Evolutionary conservation across 2,113 vertebrate genomes (phyloP).

Genomic region (Hylia prasina): DNA sequence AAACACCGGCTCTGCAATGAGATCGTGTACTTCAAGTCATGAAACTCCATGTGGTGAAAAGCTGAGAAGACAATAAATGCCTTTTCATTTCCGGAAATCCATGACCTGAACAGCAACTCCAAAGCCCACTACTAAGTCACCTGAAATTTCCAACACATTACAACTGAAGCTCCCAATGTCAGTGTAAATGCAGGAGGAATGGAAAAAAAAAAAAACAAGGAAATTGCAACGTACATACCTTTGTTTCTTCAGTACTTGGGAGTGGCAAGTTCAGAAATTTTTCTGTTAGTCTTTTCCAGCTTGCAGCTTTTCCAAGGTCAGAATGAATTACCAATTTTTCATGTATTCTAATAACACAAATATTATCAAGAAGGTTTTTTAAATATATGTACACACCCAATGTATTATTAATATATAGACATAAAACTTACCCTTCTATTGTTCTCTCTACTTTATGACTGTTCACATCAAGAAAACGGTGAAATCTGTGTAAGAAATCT

Average conservation of each 20-base stretch:
- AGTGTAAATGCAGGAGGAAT: background rate
- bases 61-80: background rate
- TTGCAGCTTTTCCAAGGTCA: constrained; percentile 90
- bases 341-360: constrained; percentile 80
- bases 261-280: constrained; percentile 88
- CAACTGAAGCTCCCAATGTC: background rate
- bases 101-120: background rate
- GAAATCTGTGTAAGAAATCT: constrained; percentile 79
- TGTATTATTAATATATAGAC: background rate
- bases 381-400: background rate
- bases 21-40: background rate
- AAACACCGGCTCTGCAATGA: background rate
- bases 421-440: constrained; percentile 82
- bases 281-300: constrained; percentile 88
- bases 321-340: constrained; percentile 95
- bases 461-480: constrained; percentile 89
- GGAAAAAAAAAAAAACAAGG: background rate
- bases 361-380: background rate
- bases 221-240: constrained; percentile 67
- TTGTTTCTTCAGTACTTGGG: constrained; percentile 77
- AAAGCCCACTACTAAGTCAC: background rate
- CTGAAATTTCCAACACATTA: background rate
- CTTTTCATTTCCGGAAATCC: background rate
- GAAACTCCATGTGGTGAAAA: background rate
- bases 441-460: constrained; percentile 88